Evolutionary conservation across 1,140 invertebrate genomes (phyloP), one percentile per base, ranked within the genome.

Genomic region (Acromyrmex echinatior): DNA sequence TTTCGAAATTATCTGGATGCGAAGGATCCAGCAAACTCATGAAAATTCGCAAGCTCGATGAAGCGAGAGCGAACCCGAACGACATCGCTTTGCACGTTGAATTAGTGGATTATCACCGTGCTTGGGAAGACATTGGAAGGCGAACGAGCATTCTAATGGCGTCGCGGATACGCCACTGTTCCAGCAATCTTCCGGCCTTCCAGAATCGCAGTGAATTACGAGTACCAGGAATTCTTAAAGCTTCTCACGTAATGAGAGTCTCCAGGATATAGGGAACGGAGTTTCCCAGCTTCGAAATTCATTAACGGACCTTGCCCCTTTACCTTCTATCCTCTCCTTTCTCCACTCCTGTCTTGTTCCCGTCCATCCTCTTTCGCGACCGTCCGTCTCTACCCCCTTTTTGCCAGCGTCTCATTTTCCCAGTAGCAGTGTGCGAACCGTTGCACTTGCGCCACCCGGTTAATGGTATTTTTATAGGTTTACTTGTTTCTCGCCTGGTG

Each of bases 191-290:
- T 91, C 80, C 84, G 51, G 86, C 76, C 86, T 87, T 78, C 53
- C 77, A 53, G 89, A 91, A 88, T 91, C 88, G 87, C 66, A 73
- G 87, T 92, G 88, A 93, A 92, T 93, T 92, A 93, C 91, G 91
- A 91, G 85, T 76, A 79, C 63, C 71, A 79, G 86, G 76, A 91
- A 93, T 93, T 93, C 91, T 92, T 90, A 91, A 93, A 93, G 91
- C 91, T 92, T 88, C 91, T 93, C 92, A 92, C 92, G 92, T 93
- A 93, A 93, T 93, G 92, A 93, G 91, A 93, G 89, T 90, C 89
- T 92, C 89, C 78, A 88, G 87, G 88, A 92, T 90, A 92, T 90
- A 87, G 87, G 89, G 86, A 92, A 90, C 84, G 85, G 66, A 92
- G 87, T 73, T 89, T 90, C 66, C 77, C 89, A 91, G 89, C 77